Evolutionary conservation across 2,888 invertebrate genomes (phyloP).

Genomic region (Caenorhabditis afra): DNA sequence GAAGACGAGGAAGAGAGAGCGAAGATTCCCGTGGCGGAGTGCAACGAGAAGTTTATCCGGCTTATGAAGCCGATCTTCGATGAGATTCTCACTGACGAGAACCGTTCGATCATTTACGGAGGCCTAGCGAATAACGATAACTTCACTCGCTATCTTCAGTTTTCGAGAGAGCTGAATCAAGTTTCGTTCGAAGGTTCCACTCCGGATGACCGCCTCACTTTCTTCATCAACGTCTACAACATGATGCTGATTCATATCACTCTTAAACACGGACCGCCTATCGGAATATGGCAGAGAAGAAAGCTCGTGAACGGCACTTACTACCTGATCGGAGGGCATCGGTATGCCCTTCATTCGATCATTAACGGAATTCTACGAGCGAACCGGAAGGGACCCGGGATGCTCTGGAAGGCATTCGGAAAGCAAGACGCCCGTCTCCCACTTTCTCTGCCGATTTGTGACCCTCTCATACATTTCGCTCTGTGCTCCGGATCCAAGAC

Average conservation of each 20-base stretch:
- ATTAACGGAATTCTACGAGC: constrained; percentile 83
- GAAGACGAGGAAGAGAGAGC: constrained; percentile 19
- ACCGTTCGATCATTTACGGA: constrained; percentile 81
- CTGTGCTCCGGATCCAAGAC: constrained; percentile 83
- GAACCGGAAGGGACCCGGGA: constrained; percentile 82
- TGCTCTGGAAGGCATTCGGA: constrained; percentile 82
- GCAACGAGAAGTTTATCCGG: constrained; percentile 81
- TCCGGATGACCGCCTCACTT: constrained; percentile 80
- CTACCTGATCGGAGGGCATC: constrained; percentile 82
- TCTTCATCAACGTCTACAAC: constrained; percentile 83
- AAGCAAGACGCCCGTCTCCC: constrained; percentile 81
- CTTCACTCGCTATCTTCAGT: constrained; percentile 80
- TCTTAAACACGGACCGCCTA: constrained; percentile 81
- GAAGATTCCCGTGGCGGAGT: constrained; percentile 71
- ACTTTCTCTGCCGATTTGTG: constrained; percentile 80
- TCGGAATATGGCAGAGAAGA: constrained; percentile 82
- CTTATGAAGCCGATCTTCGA: constrained; percentile 81
- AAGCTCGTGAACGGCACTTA: constrained; percentile 82
- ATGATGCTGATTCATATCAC: constrained; percentile 83
- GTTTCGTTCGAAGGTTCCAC: constrained; percentile 71
- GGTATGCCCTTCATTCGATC: constrained; percentile 83
- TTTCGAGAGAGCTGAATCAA: constrained; percentile 81
- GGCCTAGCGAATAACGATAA: constrained; percentile 81
- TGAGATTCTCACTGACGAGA: constrained; percentile 80
- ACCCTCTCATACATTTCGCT: constrained; percentile 83